phyloP scores from a whole-genome alignment of 2,888 invertebrate species.

The Tenodera sinensis region DNA sequence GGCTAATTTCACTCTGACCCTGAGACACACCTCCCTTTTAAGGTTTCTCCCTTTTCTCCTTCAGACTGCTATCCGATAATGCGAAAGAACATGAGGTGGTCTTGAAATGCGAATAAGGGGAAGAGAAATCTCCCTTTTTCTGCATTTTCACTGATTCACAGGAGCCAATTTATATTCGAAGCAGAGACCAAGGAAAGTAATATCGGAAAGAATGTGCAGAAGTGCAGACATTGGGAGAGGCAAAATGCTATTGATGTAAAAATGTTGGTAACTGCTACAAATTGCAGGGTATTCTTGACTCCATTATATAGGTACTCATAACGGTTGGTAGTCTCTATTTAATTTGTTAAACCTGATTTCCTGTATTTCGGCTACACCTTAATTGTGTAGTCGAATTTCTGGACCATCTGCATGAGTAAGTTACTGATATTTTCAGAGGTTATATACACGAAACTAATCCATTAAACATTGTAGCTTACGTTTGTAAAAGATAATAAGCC shows the following conservation, averaged over 20 bases:
- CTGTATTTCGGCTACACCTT: too few relatives aligned
- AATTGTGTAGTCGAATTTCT: too few relatives aligned
- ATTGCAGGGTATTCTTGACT: background rate
- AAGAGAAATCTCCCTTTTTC: background rate
- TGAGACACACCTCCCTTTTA: slow-evolving; percentile 33
- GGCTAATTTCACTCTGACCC: slow-evolving; percentile 34
- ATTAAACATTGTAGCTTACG: too few relatives aligned
- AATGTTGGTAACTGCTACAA: background rate
- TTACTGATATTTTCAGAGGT: too few relatives aligned
- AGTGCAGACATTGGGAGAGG: background rate
- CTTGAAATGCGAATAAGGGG: background rate
- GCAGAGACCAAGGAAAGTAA: slow-evolving; percentile 3
- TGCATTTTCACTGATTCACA: background rate
- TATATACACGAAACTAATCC: too few relatives aligned
- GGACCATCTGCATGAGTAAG: too few relatives aligned
- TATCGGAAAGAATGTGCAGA: slow-evolving; percentile 3
- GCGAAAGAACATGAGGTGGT: background rate
- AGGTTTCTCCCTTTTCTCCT: slow-evolving; percentile 3
- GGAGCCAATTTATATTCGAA: slow-evolving; percentile 22
- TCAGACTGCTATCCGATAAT: background rate
- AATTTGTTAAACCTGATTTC: too few relatives aligned
- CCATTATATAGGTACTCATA: too few relatives aligned
- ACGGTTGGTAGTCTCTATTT: too few relatives aligned
- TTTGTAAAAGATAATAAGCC: too few relatives aligned
- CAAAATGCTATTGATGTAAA: slow-evolving; percentile 2